A percentile compares a stretch with the other conserved stretches of the same genome.
phyloP scores from a whole-genome alignment of 2,888 invertebrate genomes.

The Kuschelorhynchus macadamiae region DNA sequence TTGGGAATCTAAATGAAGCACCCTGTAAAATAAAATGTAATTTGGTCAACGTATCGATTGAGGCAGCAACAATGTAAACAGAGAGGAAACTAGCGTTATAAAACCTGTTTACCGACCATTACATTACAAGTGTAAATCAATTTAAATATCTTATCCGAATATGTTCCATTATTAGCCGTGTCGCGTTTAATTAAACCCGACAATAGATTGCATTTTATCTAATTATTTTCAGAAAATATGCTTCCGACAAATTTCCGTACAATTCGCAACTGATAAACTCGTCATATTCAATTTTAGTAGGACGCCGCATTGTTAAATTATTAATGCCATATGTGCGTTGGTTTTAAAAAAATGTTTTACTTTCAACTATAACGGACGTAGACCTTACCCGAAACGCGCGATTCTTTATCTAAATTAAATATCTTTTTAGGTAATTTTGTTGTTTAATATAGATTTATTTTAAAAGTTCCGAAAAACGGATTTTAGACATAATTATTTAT shows the following conservation, averaged over 20 bases:
- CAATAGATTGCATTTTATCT: conserved; percentile 18
- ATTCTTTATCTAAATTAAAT: too few relatives aligned
- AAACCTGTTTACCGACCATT: too few relatives aligned
- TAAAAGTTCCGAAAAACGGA: too few relatives aligned
- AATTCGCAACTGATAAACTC: conserved; percentile 17
- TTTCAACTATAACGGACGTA: conserved; percentile 6
- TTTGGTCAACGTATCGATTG: too few relatives aligned
- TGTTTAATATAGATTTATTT: too few relatives aligned
- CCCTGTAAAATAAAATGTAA: too few relatives aligned
- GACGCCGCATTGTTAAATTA: background rate
- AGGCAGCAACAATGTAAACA: too few relatives aligned
- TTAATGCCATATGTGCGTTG: background rate
- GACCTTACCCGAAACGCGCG: background rate
- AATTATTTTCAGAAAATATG: conserved; percentile 34
- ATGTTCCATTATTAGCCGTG: conserved; percentile 32
- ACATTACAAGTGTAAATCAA: conserved; percentile 23
- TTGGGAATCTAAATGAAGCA: too few relatives aligned
- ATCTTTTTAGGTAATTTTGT: too few relatives aligned
- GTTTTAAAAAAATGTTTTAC: background rate
- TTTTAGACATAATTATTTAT: too few relatives aligned
- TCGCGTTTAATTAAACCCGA: conserved; percentile 36
- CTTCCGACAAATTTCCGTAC: conserved; percentile 18
- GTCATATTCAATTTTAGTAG: conserved; percentile 10
- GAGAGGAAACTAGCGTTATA: too few relatives aligned
- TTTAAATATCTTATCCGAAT: conserved; percentile 31